These are phyloP conservation scores for Incurvaria masculella DNA, from an alignment of 2,888 invertebrate species.

Conservation along the genomic window DNA sequence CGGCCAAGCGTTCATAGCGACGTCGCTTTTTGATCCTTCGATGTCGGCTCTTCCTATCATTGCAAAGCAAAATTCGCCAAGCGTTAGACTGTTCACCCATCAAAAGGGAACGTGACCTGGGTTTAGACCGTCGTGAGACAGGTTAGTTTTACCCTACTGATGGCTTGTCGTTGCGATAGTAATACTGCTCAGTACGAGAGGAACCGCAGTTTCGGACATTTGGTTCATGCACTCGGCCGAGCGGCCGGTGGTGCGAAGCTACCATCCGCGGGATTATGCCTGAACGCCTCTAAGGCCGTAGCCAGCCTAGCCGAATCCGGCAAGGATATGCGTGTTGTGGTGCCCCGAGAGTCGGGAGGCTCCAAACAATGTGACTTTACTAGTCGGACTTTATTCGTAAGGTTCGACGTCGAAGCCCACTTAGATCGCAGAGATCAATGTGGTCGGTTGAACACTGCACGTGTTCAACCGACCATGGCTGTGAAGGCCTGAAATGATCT, in stretches of 20 bases:
- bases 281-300: conserved; percentile 61
- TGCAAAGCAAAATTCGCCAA: conserved; percentile 69
- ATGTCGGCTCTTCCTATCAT: conserved; percentile 75
- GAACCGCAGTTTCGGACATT: conserved; percentile 59
- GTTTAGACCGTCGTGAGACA: conserved; percentile 65
- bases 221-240: conserved; percentile 62
- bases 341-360: conserved; percentile 43
- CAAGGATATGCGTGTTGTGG: conserved; percentile 34
- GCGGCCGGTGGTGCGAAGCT: conserved; percentile 62
- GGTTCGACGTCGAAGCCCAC: conserved; percentile 35
- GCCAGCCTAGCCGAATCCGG: conserved; percentile 56
- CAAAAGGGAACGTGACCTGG: conserved; percentile 64
- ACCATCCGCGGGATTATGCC: conserved; percentile 62
- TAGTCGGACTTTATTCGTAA: conserved; percentile 27
- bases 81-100: conserved; percentile 71
- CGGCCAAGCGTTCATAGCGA: conserved; percentile 63
- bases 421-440: conserved; percentile 29
- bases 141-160: conserved; percentile 62
- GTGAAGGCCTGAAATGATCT: conserved; percentile 22
- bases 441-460: conserved; percentile 23
- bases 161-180: conserved; percentile 52
- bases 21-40: conserved; percentile 69
- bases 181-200: conserved; percentile 55
- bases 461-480: conserved; percentile 20
- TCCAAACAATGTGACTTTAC: conserved; percentile 42